Conservation (phyloP, 2,888 invertebrate genomes). For the Nebria salina region DNA sequence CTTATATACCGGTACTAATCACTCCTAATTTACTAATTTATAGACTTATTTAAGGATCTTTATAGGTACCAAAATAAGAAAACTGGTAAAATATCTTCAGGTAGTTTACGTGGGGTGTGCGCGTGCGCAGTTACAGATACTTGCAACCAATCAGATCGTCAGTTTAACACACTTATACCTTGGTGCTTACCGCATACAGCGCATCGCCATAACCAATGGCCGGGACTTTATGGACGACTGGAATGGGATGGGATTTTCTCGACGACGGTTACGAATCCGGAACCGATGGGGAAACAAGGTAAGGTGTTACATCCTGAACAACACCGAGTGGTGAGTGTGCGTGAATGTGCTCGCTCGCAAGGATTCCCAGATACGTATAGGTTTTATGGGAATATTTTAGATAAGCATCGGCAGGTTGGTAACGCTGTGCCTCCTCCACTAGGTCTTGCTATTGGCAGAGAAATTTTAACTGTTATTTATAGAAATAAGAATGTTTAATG, state of each 20-base stretch:
- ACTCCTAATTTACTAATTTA: not conserved
- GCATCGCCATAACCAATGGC: conserved; percentile 87
- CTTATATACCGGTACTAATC: conserved; percentile 63
- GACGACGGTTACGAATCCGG: conserved; percentile 86
- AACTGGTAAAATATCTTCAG: conserved; percentile 63
- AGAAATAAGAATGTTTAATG: not conserved
- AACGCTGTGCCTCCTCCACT: conserved; percentile 90
- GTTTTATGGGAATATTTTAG: conserved; percentile 78
- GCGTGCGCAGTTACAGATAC: conserved; percentile 72
- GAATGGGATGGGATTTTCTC: conserved; percentile 88
- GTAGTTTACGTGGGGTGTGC: conserved; percentile 75
- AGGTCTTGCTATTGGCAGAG: conserved; percentile 78
- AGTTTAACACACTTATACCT: conserved; percentile 85
- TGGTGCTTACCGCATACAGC: conserved; percentile 91
- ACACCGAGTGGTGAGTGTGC: conserved; percentile 82
- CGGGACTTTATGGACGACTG: conserved; percentile 83
- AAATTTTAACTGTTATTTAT: conserved; percentile 69
- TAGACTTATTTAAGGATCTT: no score
- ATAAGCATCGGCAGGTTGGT: conserved; percentile 86
- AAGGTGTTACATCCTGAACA: conserved; percentile 85
- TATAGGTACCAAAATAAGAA: conserved; percentile 62
- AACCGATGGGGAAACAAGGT: conserved; percentile 92
- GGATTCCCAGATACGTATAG: conserved; percentile 82
- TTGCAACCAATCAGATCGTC: conserved; percentile 78
- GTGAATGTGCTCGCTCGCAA: conserved; percentile 88